A percentile compares a stretch with the other conserved stretches of the same genome.
These are phyloP conservation scores for Graphium colonna DNA, from an alignment of 2,888 invertebrate genomes.

Conservation along the genomic window DNA sequence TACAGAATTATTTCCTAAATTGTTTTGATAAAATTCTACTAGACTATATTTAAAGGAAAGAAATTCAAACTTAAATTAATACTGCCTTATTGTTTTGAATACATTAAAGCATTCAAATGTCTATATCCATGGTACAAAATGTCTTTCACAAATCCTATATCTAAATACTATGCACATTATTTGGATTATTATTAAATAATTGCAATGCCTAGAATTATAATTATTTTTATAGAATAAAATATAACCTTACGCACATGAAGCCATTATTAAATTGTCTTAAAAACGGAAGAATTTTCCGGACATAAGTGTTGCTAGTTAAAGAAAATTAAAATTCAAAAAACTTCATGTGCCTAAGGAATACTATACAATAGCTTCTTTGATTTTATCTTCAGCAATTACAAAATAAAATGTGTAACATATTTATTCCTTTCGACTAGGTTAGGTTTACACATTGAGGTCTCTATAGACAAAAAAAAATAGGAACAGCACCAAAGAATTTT, in stretches of 20 bases:
- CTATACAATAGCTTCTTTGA: neutral
- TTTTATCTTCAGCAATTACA: neutral
- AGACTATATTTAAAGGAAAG: too few relatives aligned
- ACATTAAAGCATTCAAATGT: neutral
- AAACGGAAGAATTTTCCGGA: too few relatives aligned
- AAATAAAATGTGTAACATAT: conserved; percentile 8
- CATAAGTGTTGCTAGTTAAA: neutral
- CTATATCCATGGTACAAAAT: conserved; percentile 17
- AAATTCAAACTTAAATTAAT: conserved; percentile 21
- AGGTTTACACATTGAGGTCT: conserved; percentile 6
- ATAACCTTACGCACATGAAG: conserved; percentile 1
- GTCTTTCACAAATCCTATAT: conserved; percentile 21
- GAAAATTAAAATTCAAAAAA: neutral
- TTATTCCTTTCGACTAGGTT: conserved; percentile 19
- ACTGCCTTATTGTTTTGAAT: conserved; percentile 24
- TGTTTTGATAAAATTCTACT: too few relatives aligned
- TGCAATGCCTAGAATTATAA: neutral
- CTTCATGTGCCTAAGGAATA: conserved; percentile 1
- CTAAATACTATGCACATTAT: conserved; percentile 9
- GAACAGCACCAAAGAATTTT: conserved; percentile 31
- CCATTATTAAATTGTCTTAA: too few relatives aligned
- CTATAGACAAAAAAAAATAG: conserved; percentile 20
- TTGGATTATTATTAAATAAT: neutral
- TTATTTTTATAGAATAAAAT: neutral
- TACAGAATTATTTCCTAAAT: too few relatives aligned